A percentile compares a stretch with the other conserved stretches of the same genome.
phyloP scores from a whole-genome alignment of 2,888 invertebrate genomes.

The Scaptomyza cyrtandrae region DNA sequence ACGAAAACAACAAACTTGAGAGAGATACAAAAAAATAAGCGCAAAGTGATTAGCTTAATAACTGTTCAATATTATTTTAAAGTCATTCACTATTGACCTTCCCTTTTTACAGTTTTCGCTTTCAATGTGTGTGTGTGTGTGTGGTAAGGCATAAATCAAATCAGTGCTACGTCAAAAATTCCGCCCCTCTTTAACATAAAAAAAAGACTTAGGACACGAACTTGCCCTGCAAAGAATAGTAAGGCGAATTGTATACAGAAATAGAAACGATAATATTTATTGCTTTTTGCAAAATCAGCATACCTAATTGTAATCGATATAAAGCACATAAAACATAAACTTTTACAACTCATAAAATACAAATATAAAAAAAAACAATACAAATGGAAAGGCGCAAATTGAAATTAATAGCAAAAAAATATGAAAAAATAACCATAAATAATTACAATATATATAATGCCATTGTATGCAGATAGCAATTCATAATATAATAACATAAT shows the following conservation, averaged over 20 bases:
- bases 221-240: constrained; percentile 52
- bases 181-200: constrained; percentile 29
- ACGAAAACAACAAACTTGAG: neutral
- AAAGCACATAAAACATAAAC: constrained; percentile 62
- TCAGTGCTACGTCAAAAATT: constrained; percentile 33
- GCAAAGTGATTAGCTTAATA: constrained; percentile 6
- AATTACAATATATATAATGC: constrained; percentile 10
- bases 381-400: constrained; percentile 67
- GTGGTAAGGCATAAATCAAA: constrained; percentile 44
- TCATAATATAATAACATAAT: constrained; percentile 4
- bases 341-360: constrained; percentile 43
- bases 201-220: constrained; percentile 79
- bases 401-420: constrained; percentile 42
- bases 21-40: neutral
- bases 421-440: constrained; percentile 10
- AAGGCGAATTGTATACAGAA: neutral
- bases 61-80: constrained; percentile 12
- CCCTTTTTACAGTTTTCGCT: constrained; percentile 26
- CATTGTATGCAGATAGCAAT: neutral
- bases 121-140: constrained; percentile 20
- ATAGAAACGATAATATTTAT: constrained; percentile 66
- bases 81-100: constrained; percentile 40
- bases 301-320: constrained; percentile 69
- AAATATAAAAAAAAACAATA: constrained; percentile 21
- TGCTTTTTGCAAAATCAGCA: constrained; percentile 61